Evolutionary conservation across 1,140 invertebrate genomes (phyloP).

Genomic region (Cecropterus lyciades): DNA sequence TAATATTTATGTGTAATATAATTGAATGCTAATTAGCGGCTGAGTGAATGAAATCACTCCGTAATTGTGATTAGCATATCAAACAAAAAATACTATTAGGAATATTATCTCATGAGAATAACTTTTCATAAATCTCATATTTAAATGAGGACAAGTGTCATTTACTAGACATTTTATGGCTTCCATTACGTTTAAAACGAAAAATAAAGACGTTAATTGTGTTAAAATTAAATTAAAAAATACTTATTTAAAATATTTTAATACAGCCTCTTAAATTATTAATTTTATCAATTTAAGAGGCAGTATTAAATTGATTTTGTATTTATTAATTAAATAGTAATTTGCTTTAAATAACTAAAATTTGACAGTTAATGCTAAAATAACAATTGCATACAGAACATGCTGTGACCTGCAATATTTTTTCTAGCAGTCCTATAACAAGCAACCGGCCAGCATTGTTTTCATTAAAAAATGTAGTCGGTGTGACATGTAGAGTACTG

Average conservation of each 20-base stretch:
- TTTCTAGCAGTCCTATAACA: not conserved
- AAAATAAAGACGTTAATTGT: not conserved
- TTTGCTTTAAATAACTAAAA: too few species aligned
- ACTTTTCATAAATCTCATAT: conserved; percentile 12
- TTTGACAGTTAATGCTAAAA: too few species aligned
- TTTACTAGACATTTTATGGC: not conserved
- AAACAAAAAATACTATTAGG: conserved; percentile 20
- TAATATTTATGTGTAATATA: conserved; percentile 28
- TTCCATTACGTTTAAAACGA: not conserved
- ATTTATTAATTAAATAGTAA: too few species aligned
- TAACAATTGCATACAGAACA: too few species aligned
- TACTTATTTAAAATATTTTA: too few species aligned
- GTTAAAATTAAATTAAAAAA: not conserved
- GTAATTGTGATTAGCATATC: conserved; percentile 31
- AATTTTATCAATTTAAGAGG: too few species aligned
- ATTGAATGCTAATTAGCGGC: conserved; percentile 29
- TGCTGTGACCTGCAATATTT: too few species aligned
- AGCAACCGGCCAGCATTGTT: conserved; percentile 1
- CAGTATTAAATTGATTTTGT: too few species aligned
- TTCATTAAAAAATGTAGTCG: conserved; percentile 19
- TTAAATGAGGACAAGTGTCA: conserved; percentile 9
- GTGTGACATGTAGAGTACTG: conserved; percentile 35
- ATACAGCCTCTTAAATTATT: too few species aligned
- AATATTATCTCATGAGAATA: conserved; percentile 25
- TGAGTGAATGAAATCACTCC: conserved; percentile 28